These are phyloP conservation scores for Psittacula echo DNA, from an alignment of 2,797 vertebrate genomes.

Conservation along the genomic window DNA sequence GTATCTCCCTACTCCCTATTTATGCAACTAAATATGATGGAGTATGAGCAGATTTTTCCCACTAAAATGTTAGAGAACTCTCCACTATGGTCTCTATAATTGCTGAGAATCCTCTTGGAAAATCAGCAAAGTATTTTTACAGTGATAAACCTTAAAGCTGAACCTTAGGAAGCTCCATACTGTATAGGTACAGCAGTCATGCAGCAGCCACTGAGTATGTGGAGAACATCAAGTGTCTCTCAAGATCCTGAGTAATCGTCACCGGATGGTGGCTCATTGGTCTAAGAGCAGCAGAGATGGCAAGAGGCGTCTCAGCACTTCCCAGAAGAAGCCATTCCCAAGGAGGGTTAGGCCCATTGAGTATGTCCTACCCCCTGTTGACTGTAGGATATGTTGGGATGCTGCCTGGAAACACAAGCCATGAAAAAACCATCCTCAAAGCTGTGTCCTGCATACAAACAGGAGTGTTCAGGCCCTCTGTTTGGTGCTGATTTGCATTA, in stretches of 20 bases:
- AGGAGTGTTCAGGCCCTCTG: neutral
- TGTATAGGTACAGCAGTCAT: accelerated
- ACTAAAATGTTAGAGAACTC: neutral
- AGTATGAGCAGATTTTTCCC: accelerated
- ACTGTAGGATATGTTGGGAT: neutral
- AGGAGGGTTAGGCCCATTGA: neutral
- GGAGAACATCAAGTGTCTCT: neutral
- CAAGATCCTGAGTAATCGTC: neutral
- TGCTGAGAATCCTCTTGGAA: neutral
- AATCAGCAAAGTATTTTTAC: neutral
- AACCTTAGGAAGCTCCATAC: neutral
- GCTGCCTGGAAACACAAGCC: neutral
- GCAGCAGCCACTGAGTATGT: neutral
- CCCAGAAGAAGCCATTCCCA: neutral
- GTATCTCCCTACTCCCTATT: too few species aligned
- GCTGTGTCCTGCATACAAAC: neutral
- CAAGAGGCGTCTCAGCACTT: neutral
- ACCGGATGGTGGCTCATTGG: accelerated
- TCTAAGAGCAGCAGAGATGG: neutral
- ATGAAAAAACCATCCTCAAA: neutral
- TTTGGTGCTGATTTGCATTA: neutral
- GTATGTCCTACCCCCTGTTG: neutral
- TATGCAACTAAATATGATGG: accelerated
- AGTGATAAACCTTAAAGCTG: neutral
- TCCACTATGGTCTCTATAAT: neutral